Evolutionary conservation across 1,140 invertebrate species (phyloP), one percentile per base, ranked within the genome.

Genomic region (Dreissena polymorpha): DNA sequence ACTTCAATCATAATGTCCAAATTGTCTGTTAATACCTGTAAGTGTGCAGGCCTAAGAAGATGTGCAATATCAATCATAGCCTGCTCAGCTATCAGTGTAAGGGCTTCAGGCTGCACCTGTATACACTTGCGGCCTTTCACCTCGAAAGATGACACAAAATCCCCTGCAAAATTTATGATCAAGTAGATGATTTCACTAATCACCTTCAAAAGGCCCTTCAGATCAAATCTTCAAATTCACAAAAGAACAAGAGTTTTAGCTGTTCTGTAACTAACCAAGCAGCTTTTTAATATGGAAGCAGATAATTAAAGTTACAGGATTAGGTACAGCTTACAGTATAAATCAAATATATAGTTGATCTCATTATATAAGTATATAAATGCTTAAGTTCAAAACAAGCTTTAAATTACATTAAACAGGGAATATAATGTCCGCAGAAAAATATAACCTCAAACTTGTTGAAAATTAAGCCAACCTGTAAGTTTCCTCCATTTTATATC

Each of bases 1-100:
- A 5, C 39, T 39, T 39, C 39, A 39, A 39, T 39, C 39, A 39
- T 39, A 39, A 39, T 39, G 39, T 39, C 39, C 39, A 39, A 5
- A 39, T 39, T n/a, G 57, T 60, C 57, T 60, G 3, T 65, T 78
- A 39, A 39, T 39, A 78, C 92, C 90, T 93, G 88, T 69, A 93
- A 83, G 84, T 93, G 93, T 25, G 86, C 90, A 55, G 92, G 90
- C 85, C 93, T 81, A 23, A 93, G 82, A 18, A 93, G 84, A 86
- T 93, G 93, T 18, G 92, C 90, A 69, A 93, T 89, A 78, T 93
- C 92, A 73, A 92, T 87, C 87, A 93, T 92, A 13, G 93, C 93
- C 68, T 91, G 86, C 74, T 93, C 90, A 25, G 92, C 81, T 23
- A 93, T 82, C 69, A 91, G 60, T 16, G 92, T 93, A 27, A 93